Conservation (phyloP, 2,113 vertebrate genomes). For the Sapayoa aenigma region DNA sequence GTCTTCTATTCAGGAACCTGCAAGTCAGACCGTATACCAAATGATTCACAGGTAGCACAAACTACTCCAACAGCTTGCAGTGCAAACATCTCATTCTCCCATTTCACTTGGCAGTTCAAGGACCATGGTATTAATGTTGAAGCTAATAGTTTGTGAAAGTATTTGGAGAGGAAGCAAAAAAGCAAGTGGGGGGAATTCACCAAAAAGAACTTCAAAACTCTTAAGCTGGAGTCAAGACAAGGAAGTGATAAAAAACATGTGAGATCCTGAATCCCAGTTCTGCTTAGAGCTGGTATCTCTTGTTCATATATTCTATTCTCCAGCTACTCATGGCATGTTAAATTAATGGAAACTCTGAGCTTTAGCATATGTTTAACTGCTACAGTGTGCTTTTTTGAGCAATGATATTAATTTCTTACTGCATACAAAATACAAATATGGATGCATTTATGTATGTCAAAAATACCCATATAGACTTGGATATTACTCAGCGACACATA, state of each 20-base stretch:
- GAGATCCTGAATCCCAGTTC: neutral
- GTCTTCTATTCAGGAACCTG: neutral
- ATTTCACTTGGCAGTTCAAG: neutral
- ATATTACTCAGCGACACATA: neutral
- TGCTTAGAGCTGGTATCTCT: neutral
- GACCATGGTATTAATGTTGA: neutral
- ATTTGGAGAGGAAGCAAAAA: neutral
- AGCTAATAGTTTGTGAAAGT: neutral
- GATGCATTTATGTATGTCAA: neutral
- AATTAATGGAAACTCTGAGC: conserved; percentile 37
- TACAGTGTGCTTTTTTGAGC: neutral
- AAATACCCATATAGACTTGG: neutral
- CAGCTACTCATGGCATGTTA: neutral
- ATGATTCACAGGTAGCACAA: neutral
- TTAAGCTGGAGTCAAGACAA: conserved; percentile 2
- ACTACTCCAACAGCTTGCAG: neutral
- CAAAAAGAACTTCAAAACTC: neutral
- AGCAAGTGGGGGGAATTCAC: neutral
- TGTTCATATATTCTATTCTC: neutral
- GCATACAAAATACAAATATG: neutral
- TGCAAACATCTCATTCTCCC: neutral
- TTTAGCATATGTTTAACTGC: conserved; percentile 32
- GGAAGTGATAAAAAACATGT: conserved; percentile 26
- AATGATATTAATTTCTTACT: neutral
- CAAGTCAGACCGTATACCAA: no score